Evolutionary conservation across 2,888 invertebrate genomes (phyloP).

Genomic region (Glyphotaelius pellucidus): DNA sequence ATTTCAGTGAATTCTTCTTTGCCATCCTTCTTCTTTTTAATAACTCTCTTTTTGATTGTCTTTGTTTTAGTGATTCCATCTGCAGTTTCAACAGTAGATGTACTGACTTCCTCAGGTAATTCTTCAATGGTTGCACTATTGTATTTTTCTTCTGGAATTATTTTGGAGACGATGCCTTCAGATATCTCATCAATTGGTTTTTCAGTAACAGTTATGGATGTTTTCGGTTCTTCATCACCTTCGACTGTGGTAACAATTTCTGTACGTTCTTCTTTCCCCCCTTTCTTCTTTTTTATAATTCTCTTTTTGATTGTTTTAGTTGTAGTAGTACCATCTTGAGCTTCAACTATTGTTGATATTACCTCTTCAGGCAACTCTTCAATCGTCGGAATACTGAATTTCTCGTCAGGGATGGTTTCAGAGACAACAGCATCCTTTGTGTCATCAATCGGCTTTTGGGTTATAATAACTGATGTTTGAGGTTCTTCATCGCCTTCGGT

Average conservation of each 20-base stretch:
- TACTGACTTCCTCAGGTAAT: conserved; percentile 67
- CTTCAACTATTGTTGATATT: too few species aligned
- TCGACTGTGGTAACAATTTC: too few species aligned
- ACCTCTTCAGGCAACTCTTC: conserved; percentile 67
- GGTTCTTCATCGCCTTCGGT: too few species aligned
- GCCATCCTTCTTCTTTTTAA: conserved; percentile 71
- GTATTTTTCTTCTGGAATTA: conserved; percentile 48
- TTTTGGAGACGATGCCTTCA: conserved; percentile 67
- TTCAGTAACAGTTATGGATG: conserved; percentile 3
- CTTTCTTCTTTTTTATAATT: too few species aligned
- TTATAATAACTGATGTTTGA: too few species aligned
- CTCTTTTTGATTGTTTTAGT: too few species aligned
- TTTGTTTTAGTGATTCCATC: conserved; percentile 65
- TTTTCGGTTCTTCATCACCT: too few species aligned
- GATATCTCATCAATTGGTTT: conserved; percentile 65
- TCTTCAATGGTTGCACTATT: conserved; percentile 58
- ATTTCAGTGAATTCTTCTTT: conserved; percentile 72
- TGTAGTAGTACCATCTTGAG: too few species aligned
- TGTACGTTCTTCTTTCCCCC: too few species aligned
- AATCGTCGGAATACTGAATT: conserved; percentile 65
- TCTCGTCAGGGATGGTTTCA: too few species aligned
- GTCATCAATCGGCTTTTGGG: too few species aligned
- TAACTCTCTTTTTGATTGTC: conserved; percentile 69
- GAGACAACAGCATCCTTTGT: too few species aligned
- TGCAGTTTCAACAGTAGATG: conserved; percentile 66